phyloP scores from a whole-genome alignment of 2,888 invertebrate genomes.

The Scaptomyza cyrtandrae region DNA sequence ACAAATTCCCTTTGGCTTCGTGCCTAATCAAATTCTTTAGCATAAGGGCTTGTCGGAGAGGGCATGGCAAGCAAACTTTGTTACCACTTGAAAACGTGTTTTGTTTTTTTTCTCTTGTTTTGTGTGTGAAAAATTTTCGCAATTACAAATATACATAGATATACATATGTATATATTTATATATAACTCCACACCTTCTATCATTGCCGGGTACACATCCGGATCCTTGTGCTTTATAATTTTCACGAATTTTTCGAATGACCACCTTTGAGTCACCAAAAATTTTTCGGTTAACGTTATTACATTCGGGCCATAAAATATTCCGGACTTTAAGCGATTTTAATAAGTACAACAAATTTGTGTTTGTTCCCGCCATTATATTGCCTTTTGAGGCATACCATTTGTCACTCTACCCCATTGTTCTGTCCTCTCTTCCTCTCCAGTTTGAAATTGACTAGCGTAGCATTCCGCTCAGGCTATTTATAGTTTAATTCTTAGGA shows the following conservation, averaged over 20 bases:
- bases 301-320: conserved; percentile 50
- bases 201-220: conserved; percentile 41
- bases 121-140: too few species aligned
- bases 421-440: conserved; percentile 2
- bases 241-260: conserved; percentile 13
- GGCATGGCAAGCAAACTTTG: conserved; percentile 41
- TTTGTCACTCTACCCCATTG: background rate
- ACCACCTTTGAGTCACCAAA: too few species aligned
- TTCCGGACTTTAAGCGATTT: conserved; percentile 69
- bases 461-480: conserved; percentile 25
- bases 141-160: background rate
- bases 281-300: conserved; percentile 19
- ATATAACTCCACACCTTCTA: background rate
- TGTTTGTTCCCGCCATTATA: conserved; percentile 9
- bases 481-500: conserved; percentile 63
- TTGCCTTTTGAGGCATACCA: background rate
- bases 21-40: conserved; percentile 63
- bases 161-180: background rate
- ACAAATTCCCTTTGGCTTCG: background rate
- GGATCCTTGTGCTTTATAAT: conserved; percentile 10
- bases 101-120: too few species aligned
- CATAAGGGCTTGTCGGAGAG: conserved; percentile 20
- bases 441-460: conserved; percentile 35
- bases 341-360: conserved; percentile 72
- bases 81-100: conserved; percentile 33